A percentile compares a stretch with the other conserved stretches of the same genome.
Conservation (phyloP, 1,140 invertebrate species). For the Calephelis nemesis region DNA sequence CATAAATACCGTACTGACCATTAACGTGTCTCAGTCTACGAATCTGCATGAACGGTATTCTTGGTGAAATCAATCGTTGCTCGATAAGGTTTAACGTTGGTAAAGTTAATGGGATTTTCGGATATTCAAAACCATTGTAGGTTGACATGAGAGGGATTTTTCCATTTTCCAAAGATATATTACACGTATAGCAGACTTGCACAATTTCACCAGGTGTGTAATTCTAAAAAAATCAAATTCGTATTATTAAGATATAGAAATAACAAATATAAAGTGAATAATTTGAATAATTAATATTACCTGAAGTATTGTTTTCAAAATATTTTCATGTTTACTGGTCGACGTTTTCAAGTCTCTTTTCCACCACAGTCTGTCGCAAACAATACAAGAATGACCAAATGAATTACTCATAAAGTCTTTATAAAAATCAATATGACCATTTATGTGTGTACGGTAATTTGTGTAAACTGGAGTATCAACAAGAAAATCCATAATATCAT, state of each 20-base stretch:
- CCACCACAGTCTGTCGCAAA: constrained; percentile 34
- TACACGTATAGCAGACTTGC: constrained; percentile 31
- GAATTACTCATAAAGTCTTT: constrained; percentile 27
- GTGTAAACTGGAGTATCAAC: constrained; percentile 21
- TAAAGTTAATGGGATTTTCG: constrained; percentile 32
- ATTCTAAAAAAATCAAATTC: constrained; percentile 23
- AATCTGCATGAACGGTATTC: constrained; percentile 35
- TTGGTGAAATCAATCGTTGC: constrained; percentile 31
- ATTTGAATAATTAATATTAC: constrained; percentile 14
- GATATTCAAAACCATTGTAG: constrained; percentile 34
- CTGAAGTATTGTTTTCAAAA: constrained; percentile 30
- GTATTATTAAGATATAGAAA: constrained; percentile 25
- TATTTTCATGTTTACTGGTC: constrained; percentile 24
- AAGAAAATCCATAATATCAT: constrained; percentile 24
- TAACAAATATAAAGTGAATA: constrained; percentile 21
- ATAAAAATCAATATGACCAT: constrained; percentile 29
- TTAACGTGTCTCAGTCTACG: constrained; percentile 23
- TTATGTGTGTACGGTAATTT: constrained; percentile 23
- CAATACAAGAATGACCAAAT: constrained; percentile 31
- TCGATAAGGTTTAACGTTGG: constrained; percentile 30
- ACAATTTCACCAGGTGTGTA: constrained; percentile 25
- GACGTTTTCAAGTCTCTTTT: constrained; percentile 33
- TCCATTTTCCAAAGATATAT: constrained; percentile 31
- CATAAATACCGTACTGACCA: constrained; percentile 28
- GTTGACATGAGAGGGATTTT: constrained; percentile 28